These are phyloP conservation scores for Machimus rusticus DNA, from an alignment of 2,888 invertebrate species.

Conservation along the genomic window DNA sequence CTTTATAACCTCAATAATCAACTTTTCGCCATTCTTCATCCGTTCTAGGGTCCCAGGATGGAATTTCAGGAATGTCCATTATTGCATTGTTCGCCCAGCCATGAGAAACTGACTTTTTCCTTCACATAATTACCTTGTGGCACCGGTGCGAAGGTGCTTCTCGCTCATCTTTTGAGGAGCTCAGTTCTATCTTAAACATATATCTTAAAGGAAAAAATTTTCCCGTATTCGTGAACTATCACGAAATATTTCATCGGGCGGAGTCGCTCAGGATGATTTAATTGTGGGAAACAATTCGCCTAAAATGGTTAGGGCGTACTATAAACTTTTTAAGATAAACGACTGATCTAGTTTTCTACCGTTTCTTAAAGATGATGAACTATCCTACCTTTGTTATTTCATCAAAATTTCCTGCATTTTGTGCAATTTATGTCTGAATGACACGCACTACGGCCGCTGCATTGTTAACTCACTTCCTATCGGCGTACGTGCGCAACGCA, in stretches of 20 bases:
- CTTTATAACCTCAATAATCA: slow-evolving; percentile 36
- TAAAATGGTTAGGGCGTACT: not conserved
- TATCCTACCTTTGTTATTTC: not conserved
- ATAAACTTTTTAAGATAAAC: not conserved
- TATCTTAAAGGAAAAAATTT: not conserved
- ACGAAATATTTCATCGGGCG: not conserved
- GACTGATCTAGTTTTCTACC: not conserved
- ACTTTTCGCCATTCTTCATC: slow-evolving; percentile 2
- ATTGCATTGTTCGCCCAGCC: slow-evolving; percentile 24
- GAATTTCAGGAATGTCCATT: slow-evolving; percentile 29
- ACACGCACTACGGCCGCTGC: not conserved
- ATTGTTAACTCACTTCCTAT: not conserved
- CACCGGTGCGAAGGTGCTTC: slow-evolving; percentile 6
- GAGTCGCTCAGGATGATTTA: not conserved
- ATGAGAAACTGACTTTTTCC: slow-evolving; percentile 16
- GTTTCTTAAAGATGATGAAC: not conserved
- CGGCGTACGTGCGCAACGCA: not conserved
- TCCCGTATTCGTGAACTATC: not conserved
- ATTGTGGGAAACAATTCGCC: not conserved
- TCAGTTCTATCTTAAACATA: not conserved
- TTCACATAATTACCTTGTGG: slow-evolving; percentile 22
- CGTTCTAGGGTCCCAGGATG: slow-evolving; percentile 8
- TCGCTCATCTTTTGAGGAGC: not conserved
- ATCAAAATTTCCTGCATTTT: not conserved
- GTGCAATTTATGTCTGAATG: not conserved